Evolutionary conservation across 2,888 invertebrate genomes (phyloP).

Genomic region (Epirrita christyi): DNA sequence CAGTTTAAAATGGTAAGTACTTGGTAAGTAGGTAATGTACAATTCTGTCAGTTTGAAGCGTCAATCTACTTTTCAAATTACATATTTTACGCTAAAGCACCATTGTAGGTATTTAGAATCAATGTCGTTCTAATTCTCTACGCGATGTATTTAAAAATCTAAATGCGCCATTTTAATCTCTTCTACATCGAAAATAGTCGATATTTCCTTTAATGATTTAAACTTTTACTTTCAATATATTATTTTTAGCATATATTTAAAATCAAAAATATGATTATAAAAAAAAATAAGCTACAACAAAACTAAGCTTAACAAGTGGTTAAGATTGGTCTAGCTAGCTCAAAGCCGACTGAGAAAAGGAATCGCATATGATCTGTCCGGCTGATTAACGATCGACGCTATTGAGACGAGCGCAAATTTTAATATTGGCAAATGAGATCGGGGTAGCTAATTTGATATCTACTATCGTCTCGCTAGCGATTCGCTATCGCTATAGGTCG

Average conservation of each 20-base stretch:
- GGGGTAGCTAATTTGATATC: too few relatives aligned
- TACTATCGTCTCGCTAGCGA: too few relatives aligned
- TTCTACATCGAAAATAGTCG: not conserved
- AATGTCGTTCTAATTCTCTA: conserved; percentile 1
- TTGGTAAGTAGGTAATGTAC: too few relatives aligned
- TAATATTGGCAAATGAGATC: too few relatives aligned
- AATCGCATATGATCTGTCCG: not conserved
- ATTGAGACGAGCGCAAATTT: too few relatives aligned
- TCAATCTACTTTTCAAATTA: not conserved
- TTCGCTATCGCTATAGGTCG: too few relatives aligned
- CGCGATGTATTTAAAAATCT: not conserved
- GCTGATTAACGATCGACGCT: too few relatives aligned
- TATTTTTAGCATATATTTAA: too few relatives aligned
- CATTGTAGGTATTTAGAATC: conserved; percentile 16
- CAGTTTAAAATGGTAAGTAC: not conserved
- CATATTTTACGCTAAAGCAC: conserved; percentile 17
- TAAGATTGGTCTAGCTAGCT: too few relatives aligned
- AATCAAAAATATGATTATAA: not conserved
- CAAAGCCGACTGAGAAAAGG: not conserved
- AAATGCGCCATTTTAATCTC: not conserved
- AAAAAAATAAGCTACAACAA: not conserved
- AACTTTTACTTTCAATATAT: too few relatives aligned
- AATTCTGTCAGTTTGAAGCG: conserved; percentile 5
- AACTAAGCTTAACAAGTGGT: too few relatives aligned
- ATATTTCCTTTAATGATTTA: too few relatives aligned